Conservation (phyloP, 2,113 vertebrate genomes). For the Rafetus swinhoei region DNA sequence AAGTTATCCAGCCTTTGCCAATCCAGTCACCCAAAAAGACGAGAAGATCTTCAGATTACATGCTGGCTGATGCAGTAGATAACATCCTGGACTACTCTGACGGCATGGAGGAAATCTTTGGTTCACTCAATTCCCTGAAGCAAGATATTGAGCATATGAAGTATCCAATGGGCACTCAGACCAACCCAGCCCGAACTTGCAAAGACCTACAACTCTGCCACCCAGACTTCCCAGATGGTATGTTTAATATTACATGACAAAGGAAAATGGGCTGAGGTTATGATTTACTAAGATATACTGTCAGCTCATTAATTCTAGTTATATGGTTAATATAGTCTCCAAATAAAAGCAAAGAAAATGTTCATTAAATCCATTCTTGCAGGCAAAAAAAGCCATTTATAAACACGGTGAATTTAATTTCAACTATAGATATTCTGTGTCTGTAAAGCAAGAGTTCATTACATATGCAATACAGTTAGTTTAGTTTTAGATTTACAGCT, state of each 20-base stretch:
- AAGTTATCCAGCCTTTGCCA: constrained; percentile 95
- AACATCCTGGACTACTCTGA: constrained; percentile 90
- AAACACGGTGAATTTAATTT: not conserved
- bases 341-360: constrained; percentile 4
- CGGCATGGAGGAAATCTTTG: constrained; percentile 97
- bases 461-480: not conserved
- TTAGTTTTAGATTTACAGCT: not conserved
- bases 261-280: not conserved
- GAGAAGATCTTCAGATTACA: constrained; percentile 86
- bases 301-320: not conserved
- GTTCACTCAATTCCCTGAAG: constrained; percentile 93
- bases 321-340: constrained; percentile 3
- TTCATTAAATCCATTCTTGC: not conserved
- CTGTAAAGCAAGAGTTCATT: constrained; percentile 12
- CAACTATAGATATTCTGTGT: not conserved
- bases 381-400: not conserved
- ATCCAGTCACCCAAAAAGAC: constrained; percentile 92
- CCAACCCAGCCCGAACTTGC: constrained; percentile 94
- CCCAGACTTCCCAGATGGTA: constrained; percentile 95
- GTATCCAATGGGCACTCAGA: constrained; percentile 95
- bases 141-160: constrained; percentile 98
- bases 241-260: constrained; percentile 27
- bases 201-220: constrained; percentile 98
- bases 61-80: constrained; percentile 86
- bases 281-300: not conserved